A percentile compares a stretch with the other conserved stretches of the same genome.
Conservation (phyloP, 2,888 invertebrate genomes). For the Caenorhabditis virilis region DNA sequence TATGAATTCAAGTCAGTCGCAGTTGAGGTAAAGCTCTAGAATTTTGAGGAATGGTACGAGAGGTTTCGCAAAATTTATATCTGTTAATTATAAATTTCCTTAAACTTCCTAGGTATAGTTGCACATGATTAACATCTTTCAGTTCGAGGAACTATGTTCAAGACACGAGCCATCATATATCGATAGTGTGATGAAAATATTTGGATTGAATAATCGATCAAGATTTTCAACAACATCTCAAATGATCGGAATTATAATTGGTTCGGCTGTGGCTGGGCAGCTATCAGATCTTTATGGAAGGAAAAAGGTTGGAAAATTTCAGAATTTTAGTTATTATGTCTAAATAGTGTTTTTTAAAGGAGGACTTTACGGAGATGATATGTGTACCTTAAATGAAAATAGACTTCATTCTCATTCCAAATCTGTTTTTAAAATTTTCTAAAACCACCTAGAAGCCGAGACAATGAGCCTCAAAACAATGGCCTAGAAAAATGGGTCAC, state of each 20-base stretch:
- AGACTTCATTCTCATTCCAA: too few relatives aligned
- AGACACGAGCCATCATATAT: constrained; percentile 20
- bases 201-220: constrained; percentile 46
- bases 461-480: too few relatives aligned
- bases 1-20: constrained; percentile 51
- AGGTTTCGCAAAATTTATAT: too few relatives aligned
- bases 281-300: constrained; percentile 49
- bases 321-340: neutral
- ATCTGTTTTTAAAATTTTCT: too few relatives aligned
- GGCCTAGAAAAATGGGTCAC: too few relatives aligned
- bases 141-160: constrained; percentile 36
- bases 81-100: too few relatives aligned
- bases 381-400: too few relatives aligned
- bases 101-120: too few relatives aligned
- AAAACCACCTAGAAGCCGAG: too few relatives aligned
- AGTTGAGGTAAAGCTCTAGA: too few relatives aligned
- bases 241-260: constrained; percentile 53
- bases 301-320: constrained; percentile 27
- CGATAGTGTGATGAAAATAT: constrained; percentile 16
- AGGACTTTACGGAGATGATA: too few relatives aligned
- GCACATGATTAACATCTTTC: neutral
- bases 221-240: constrained; percentile 45
- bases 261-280: constrained; percentile 48
- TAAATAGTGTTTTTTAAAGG: neutral
- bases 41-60: too few relatives aligned